Conservation (phyloP, 1,140 invertebrate genomes). For the Steinernema khuongi region DNA sequence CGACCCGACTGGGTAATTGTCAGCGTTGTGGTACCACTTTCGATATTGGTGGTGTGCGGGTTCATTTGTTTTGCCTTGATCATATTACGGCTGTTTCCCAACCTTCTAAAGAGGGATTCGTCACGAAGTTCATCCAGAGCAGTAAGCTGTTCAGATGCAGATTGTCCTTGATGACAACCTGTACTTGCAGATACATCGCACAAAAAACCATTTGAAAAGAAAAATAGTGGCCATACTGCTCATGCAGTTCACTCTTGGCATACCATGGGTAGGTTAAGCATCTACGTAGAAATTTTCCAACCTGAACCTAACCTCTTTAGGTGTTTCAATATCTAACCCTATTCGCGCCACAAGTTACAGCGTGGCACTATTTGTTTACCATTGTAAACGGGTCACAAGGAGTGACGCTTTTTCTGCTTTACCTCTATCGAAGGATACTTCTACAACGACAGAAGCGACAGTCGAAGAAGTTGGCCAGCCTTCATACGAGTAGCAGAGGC, state of each 20-base stretch:
- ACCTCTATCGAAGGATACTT: slow-evolving; percentile 30
- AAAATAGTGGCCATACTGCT: slow-evolving; percentile 24
- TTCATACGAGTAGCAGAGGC: not conserved
- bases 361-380: slow-evolving; percentile 47
- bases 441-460: slow-evolving; percentile 1
- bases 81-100: slow-evolving; percentile 22
- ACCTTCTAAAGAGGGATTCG: slow-evolving; percentile 11
- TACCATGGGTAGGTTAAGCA: slow-evolving; percentile 28
- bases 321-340: slow-evolving; percentile 45
- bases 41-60: slow-evolving; percentile 23
- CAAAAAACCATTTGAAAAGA: slow-evolving; percentile 18
- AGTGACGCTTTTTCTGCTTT: slow-evolving; percentile 39
- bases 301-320: slow-evolving; percentile 31
- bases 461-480: not conserved
- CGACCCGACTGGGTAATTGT: slow-evolving; percentile 27
- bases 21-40: slow-evolving; percentile 26
- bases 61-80: slow-evolving; percentile 22
- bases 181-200: not conserved
- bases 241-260: slow-evolving; percentile 32
- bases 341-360: slow-evolving; percentile 38
- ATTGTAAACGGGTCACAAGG: slow-evolving; percentile 47
- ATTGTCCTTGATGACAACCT: not conserved
- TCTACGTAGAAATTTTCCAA: not conserved
- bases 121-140: slow-evolving; percentile 14
- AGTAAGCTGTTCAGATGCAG: slow-evolving; percentile 14